A percentile compares a stretch with the other conserved stretches of the same genome.
These are phyloP conservation scores for Rhabditoides inermis DNA, from an alignment of 2,888 invertebrate species.

Conservation along the genomic window DNA sequence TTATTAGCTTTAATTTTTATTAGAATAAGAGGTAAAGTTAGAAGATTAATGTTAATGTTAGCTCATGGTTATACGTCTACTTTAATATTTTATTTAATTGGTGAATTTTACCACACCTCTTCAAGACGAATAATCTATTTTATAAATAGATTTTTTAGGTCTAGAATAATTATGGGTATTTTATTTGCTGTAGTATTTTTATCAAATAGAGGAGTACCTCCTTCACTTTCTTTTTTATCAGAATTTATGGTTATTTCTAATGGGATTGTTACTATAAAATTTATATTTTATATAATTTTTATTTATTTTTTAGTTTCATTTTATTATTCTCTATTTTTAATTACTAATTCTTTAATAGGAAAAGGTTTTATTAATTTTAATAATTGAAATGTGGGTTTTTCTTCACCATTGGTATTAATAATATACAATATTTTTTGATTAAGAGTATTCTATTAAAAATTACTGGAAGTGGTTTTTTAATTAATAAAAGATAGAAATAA, in stretches of 20 bases:
- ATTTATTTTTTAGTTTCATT: slow-evolving; percentile 51
- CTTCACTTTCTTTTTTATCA: slow-evolving; percentile 30
- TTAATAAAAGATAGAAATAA: too few relatives aligned
- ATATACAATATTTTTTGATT: slow-evolving; percentile 38
- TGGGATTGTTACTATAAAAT: slow-evolving; percentile 42
- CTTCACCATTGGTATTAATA: slow-evolving; percentile 20
- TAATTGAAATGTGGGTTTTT: slow-evolving; percentile 24
- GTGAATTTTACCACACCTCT: slow-evolving; percentile 30
- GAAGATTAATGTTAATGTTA: slow-evolving; percentile 25
- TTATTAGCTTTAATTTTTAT: slow-evolving; percentile 24
- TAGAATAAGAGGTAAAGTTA: slow-evolving; percentile 20
- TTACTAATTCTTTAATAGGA: slow-evolving; percentile 36
- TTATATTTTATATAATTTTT: slow-evolving; percentile 49
- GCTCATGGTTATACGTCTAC: slow-evolving; percentile 33
- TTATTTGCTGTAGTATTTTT: slow-evolving; percentile 26
- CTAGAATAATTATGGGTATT: slow-evolving; percentile 27
- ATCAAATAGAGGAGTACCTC: slow-evolving; percentile 31
- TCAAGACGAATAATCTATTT: slow-evolving; percentile 30
- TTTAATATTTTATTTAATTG: slow-evolving; percentile 30
- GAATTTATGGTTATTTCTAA: slow-evolving; percentile 52
- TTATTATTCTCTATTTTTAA: slow-evolving; percentile 50
- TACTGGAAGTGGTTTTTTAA: too few relatives aligned
- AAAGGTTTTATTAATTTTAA: slow-evolving; percentile 24
- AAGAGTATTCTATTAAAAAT: slow-evolving; percentile 20
- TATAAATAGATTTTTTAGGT: slow-evolving; percentile 30